Evolutionary conservation across 2,113 vertebrate genomes (phyloP), one percentile per base, ranked within the genome.

Genomic region (Perccottus glenii): DNA sequence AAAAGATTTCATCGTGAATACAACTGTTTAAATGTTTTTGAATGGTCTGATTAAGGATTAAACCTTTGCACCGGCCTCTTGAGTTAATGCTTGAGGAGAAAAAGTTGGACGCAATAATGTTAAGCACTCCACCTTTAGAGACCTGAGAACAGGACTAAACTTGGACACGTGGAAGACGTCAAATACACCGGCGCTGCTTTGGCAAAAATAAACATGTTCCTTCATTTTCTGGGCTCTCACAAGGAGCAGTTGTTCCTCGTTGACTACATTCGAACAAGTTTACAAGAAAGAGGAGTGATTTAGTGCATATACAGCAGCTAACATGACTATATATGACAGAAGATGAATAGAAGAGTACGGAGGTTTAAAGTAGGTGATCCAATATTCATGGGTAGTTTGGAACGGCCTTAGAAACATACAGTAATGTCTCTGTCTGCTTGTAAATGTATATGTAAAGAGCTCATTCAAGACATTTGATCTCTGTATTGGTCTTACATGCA

Each of bases 51-150:
- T 56, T 5, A 42, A 33, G 15, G 12, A 43, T 40, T 67, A 43
- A 76, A 80, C 43, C 43, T 38, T 73, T 52, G 27, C 61, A 59
- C 51, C 11, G 14, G 48, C 65, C 75, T 71, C 67, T 12, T 6
- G 75, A 63, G 65, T 59, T 32, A 73, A 71, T 58, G 48, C 53
- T 57, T 57, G 63, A 1, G 51, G 36, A 78, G 47, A 71, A 43
- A 67, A 78, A 77, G 60, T 77, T 83, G 84, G 80, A 86, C 14
- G 51, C 0, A 56, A 59, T 66, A 6, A 2, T 0, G 11, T 69
- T 85, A 53, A 77, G 50, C 63, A 67, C 77, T 80, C 70, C 70
- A 62, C 61, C 63, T 77, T 72, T 62, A 62, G 7, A 70, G 59
- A 70, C 19, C 53, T 48, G 75, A 48, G 71, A 80, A 71, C 27